Evolutionary conservation across 2,113 vertebrate species (phyloP), one percentile per base, ranked within the genome.

Genomic region (Pterophyllum scalare): DNA sequence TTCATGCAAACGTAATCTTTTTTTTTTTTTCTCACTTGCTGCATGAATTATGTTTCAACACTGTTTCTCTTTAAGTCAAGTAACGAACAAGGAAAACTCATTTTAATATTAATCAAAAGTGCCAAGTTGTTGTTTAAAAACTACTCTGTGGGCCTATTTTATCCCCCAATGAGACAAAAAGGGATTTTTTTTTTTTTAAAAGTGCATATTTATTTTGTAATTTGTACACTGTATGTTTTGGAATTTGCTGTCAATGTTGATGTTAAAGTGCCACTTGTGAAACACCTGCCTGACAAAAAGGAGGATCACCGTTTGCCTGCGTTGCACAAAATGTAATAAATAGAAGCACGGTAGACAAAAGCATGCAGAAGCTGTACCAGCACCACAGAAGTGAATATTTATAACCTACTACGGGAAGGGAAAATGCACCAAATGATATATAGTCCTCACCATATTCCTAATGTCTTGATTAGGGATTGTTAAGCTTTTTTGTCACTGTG

Each of bases 121-220:
- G 87, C 90, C 83, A 89, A 8, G 58, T 81, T 75, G 67, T 67
- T 79, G 58, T 80, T 79, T 64, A 81, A 65, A 70, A 60, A 43
- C 49, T 82, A 52, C 82, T 87, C 78, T 79, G 59, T 80, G 80
- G 82, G 72, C 72, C 70, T 57, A 28, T 59, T 87, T 77, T 84
- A 72, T 59, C 72, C 65, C 62, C 85, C 84, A 85, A 77, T 19
- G 40, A 86, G 46, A 82, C 35, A 22, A 59, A 62, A 46, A 7
- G 2, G 24, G 75, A 54, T 10, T 9, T 75, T 52, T 40, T 22
- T 17, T 52, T 52, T 79, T n/a, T n/a, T n/a, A n/a, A n/a, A n/a
- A n/a, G n/a, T n/a, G 49, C 6, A 1, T 88, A 90, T 90, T 92
- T 94, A 92, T 92, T 93, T 93, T 90, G 77, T 90, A 65, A 79